Percentiles rank a stretch among this genome's conserved stretches.
These are phyloP conservation scores for Odontocerum albicorne DNA, from an alignment of 2,888 invertebrate genomes.

Conservation along the genomic window DNA sequence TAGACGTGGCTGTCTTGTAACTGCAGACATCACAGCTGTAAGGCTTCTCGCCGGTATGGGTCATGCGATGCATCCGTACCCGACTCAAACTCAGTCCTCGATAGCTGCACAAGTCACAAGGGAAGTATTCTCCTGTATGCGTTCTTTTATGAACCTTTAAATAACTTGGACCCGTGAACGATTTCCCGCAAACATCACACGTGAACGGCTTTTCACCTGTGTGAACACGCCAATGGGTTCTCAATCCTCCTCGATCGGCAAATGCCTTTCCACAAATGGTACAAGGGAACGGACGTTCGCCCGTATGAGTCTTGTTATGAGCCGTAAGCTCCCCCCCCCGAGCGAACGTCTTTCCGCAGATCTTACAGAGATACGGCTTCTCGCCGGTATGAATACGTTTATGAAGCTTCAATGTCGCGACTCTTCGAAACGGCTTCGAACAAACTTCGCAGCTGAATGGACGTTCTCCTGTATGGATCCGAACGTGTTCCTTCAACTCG, in stretches of 20 bases:
- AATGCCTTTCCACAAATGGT: not conserved
- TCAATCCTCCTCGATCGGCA: not conserved
- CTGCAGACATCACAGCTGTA: not conserved
- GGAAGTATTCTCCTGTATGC: not conserved
- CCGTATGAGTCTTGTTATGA: not conserved
- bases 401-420: not conserved
- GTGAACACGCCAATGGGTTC: not conserved
- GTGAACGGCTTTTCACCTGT: not conserved
- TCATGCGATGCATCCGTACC: not conserved
- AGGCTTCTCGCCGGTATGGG: not conserved
- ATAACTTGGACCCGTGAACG: not conserved
- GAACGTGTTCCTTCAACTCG: conserved; percentile 40
- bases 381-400: conserved; percentile 46
- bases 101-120: not conserved
- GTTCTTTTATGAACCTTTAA: not conserved
- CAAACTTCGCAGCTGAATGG: conserved; percentile 57
- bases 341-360: not conserved
- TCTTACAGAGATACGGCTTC: not conserved
- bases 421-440: conserved; percentile 53
- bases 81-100: not conserved
- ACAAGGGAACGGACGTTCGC: not conserved
- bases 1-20: not conserved
- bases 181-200: not conserved
- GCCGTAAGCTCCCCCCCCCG: not conserved
- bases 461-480: conserved; percentile 53